Percentiles rank a stretch among this genome's conserved stretches.
phyloP scores from a whole-genome alignment of 2,888 invertebrate genomes.

The Pteria penguin region DNA sequence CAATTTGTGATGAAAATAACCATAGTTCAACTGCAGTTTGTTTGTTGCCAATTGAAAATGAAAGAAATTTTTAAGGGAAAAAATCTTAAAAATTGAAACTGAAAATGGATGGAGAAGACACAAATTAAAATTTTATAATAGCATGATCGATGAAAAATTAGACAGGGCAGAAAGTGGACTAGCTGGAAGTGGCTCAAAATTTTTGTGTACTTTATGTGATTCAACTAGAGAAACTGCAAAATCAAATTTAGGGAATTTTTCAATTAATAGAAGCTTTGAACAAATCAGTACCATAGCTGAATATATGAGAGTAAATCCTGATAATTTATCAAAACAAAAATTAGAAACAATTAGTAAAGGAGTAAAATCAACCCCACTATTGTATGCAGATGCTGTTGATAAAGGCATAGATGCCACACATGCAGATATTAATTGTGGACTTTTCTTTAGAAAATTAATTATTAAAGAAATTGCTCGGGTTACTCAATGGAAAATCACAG shows the following conservation, averaged over 20 bases:
- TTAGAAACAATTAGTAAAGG: slow-evolving; percentile 5
- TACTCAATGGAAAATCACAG: not conserved
- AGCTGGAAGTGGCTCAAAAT: slow-evolving; percentile 11
- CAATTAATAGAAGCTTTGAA: not conserved
- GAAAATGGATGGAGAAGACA: not conserved
- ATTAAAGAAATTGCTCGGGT: slow-evolving; percentile 2
- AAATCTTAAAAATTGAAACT: slow-evolving; percentile 1
- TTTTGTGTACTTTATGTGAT: slow-evolving; percentile 19
- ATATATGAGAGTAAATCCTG: slow-evolving; percentile 6
- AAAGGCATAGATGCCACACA: slow-evolving; percentile 16
- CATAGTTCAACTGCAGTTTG: not conserved
- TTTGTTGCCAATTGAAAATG: slow-evolving; percentile 13
- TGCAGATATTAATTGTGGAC: too few relatives aligned
- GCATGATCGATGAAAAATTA: slow-evolving; percentile 15
- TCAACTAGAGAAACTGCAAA: slow-evolving; percentile 4
- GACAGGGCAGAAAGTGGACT: slow-evolving; percentile 14
- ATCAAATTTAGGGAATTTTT: slow-evolving; percentile 13
- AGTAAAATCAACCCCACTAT: not conserved
- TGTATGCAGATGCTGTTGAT: not conserved
- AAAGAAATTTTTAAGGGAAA: not conserved
- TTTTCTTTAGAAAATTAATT: slow-evolving; percentile 12
- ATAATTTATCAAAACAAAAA: slow-evolving; percentile 3
- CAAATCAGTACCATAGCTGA: not conserved
- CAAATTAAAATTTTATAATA: slow-evolving; percentile 12
- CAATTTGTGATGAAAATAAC: slow-evolving; percentile 9